phyloP scores from a whole-genome alignment of 2,113 vertebrate species.

The Ptychochromis oligacanthus region DNA sequence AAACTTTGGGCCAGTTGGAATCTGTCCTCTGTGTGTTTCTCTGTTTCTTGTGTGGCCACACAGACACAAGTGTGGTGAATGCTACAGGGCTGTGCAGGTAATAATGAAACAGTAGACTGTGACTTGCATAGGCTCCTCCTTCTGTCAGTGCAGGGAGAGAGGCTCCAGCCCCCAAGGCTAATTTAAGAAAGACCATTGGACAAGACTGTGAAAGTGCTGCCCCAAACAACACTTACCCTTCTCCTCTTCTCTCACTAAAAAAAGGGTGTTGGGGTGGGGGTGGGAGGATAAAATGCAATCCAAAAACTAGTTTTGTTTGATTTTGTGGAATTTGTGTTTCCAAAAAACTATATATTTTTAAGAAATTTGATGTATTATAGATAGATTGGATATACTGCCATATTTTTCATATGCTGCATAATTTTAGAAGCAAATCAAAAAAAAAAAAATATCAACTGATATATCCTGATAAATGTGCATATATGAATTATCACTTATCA shows the following conservation, averaged over 20 bases:
- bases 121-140: constrained; percentile 78
- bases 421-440: neutral
- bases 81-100: constrained; percentile 81
- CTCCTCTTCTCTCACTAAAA: constrained; percentile 12
- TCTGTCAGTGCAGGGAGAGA: constrained; percentile 67
- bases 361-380: neutral
- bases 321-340: neutral
- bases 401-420: neutral
- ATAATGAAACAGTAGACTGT: constrained; percentile 81
- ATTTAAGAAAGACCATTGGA: constrained; percentile 82
- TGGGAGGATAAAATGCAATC: neutral
- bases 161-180: constrained; percentile 77
- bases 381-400: neutral
- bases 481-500: too few relatives aligned
- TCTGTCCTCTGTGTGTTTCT: constrained; percentile 38
- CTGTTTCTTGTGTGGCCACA: constrained; percentile 63
- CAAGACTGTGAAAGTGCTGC: constrained; percentile 61
- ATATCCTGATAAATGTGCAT: too few relatives aligned
- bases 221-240: constrained; percentile 48
- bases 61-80: constrained; percentile 75
- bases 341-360: neutral
- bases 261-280: neutral
- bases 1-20: constrained; percentile 15
- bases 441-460: neutral
- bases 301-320: neutral